Percentiles rank a stretch among this genome's conserved stretches.
Evolutionary conservation across 2,888 invertebrate species (phyloP).

Genomic region (Eremobia ochroleuca): DNA sequence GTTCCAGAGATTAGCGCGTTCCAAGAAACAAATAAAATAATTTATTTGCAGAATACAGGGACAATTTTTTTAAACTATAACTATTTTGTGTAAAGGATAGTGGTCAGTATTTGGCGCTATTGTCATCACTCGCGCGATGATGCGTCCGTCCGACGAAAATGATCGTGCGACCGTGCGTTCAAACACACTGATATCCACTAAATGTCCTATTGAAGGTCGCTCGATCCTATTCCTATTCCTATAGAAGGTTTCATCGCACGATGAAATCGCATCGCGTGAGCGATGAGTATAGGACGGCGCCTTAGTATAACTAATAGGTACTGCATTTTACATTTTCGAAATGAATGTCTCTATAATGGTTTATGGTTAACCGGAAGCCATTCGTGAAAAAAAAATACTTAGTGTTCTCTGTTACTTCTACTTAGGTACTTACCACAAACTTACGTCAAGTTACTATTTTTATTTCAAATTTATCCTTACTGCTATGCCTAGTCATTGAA

Average conservation of each 20-base stretch:
- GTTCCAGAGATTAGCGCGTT: too few species aligned
- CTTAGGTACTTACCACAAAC: neutral
- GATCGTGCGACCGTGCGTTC: too few species aligned
- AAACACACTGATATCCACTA: too few species aligned
- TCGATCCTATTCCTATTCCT: too few species aligned
- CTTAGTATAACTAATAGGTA: neutral
- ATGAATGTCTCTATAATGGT: neutral
- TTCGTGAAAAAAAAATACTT: neutral
- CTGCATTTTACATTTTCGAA: neutral
- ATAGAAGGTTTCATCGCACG: too few species aligned
- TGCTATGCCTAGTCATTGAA: neutral
- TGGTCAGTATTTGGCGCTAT: neutral
- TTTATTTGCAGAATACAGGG: neutral
- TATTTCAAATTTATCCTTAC: neutral
- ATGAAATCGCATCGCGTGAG: too few species aligned
- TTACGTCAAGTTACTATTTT: slow-evolving; percentile 5
- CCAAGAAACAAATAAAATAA: too few species aligned
- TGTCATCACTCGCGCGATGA: too few species aligned
- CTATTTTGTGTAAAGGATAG: neutral
- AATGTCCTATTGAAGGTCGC: too few species aligned
- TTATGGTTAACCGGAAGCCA: neutral
- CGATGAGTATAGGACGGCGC: too few species aligned
- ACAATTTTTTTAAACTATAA: neutral
- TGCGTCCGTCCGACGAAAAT: too few species aligned
- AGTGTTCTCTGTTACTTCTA: neutral